Conservation (phyloP, 2,888 invertebrate species). For the Meandrusa payeni region DNA sequence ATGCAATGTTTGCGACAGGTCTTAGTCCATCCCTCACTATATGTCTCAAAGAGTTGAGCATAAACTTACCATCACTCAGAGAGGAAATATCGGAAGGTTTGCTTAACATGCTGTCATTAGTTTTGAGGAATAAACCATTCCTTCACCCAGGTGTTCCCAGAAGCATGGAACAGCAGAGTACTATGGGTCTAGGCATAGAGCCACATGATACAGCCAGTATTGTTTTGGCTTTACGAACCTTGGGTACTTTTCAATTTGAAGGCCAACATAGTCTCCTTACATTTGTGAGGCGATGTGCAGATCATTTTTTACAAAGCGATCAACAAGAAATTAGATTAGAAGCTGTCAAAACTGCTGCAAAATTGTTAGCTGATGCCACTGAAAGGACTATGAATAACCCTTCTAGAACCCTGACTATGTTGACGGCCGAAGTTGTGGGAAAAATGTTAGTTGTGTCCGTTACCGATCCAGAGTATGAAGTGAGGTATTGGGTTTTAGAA, state of each 20-base stretch:
- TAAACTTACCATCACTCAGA: slow-evolving; percentile 92
- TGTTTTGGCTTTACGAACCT: slow-evolving; percentile 94
- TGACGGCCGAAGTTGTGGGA: slow-evolving; percentile 92
- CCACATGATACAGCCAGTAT: slow-evolving; percentile 89
- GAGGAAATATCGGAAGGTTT: slow-evolving; percentile 96
- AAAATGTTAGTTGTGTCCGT: slow-evolving; percentile 96
- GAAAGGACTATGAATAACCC: slow-evolving; percentile 81
- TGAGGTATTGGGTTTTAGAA: slow-evolving; percentile 94
- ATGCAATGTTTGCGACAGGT: slow-evolving; percentile 95
- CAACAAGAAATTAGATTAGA: slow-evolving; percentile 94
- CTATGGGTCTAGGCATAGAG: slow-evolving; percentile 72
- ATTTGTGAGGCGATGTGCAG: slow-evolving; percentile 95
- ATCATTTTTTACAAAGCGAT: slow-evolving; percentile 94
- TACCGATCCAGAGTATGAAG: slow-evolving; percentile 97
- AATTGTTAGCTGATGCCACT: slow-evolving; percentile 91
- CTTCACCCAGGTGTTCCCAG: slow-evolving; percentile 90
- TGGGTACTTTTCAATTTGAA: slow-evolving; percentile 95
- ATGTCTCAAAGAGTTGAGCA: slow-evolving; percentile 93
- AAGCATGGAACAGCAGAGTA: slow-evolving; percentile 76
- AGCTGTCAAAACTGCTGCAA: slow-evolving; percentile 96
- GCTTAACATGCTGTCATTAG: slow-evolving; percentile 93
- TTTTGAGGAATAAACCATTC: slow-evolving; percentile 93
- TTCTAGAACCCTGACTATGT: slow-evolving; percentile 91
- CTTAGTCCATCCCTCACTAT: slow-evolving; percentile 94
- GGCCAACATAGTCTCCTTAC: slow-evolving; percentile 92